phyloP scores from a whole-genome alignment of 2,113 vertebrate species.

The Circaetus gallicus region DNA sequence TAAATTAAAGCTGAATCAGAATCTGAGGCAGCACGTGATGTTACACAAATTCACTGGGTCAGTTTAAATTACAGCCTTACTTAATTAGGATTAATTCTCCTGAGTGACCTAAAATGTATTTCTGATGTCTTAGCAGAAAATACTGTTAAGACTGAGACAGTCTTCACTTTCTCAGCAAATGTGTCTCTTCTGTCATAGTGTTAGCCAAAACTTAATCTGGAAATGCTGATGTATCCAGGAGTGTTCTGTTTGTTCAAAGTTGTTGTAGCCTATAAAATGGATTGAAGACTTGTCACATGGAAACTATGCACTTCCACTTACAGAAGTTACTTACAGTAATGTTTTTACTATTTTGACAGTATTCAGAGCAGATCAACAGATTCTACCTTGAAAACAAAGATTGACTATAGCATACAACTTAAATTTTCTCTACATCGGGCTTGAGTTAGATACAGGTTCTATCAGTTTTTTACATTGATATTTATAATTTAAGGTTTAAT shows the following conservation, averaged over 20 bases:
- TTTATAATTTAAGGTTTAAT: background rate
- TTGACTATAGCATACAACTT: background rate
- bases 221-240: background rate
- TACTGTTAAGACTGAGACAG: background rate
- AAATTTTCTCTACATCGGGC: background rate
- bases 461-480: background rate
- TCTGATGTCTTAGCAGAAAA: background rate
- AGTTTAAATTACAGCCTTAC: slow-evolving; percentile 21
- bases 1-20: background rate
- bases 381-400: background rate
- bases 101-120: background rate
- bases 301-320: background rate
- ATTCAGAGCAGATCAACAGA: background rate
- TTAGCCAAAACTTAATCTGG: background rate
- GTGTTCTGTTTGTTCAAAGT: background rate
- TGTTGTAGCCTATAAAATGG: background rate
- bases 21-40: background rate
- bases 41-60: background rate
- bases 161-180: background rate
- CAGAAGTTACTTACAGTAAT: background rate
- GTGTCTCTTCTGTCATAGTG: background rate
- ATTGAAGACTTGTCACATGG: background rate
- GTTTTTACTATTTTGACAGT: background rate
- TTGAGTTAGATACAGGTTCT: background rate
- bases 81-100: slow-evolving; percentile 32